Conservation (phyloP, 2,888 invertebrate species). For the Folsomia candida region DNA sequence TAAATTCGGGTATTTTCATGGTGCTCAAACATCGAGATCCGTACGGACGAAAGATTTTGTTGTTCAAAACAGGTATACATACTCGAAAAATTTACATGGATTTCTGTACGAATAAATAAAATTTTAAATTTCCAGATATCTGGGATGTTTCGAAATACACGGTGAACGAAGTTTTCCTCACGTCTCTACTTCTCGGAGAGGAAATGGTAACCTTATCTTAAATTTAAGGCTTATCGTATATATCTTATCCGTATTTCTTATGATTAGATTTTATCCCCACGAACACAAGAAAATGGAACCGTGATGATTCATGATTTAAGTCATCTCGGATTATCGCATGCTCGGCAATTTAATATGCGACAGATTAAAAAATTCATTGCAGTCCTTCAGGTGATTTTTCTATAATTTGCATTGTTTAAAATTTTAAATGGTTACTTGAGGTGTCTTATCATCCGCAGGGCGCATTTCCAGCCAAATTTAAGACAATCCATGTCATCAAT, state of each 20-base stretch:
- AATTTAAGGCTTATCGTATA: no score
- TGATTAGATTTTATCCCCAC: constrained; percentile 28
- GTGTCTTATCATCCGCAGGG: constrained; percentile 22
- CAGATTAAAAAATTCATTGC: constrained; percentile 34
- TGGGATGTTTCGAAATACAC: constrained; percentile 26
- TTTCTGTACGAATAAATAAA: no score
- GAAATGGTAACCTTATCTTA: no score
- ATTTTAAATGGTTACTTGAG: not conserved
- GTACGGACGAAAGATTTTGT: constrained; percentile 27
- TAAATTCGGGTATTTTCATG: constrained; percentile 27
- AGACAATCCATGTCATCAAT: constrained; percentile 33
- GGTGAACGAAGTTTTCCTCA: constrained; percentile 29
- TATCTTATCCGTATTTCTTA: no score
- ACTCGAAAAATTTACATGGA: no score
- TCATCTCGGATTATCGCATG: constrained; percentile 26
- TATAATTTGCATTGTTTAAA: no score
- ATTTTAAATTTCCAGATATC: constrained; percentile 19
- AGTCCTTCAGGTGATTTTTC: constrained; percentile 28
- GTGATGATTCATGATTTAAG: constrained; percentile 33
- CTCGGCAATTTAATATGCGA: constrained; percentile 27
- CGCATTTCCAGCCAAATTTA: constrained; percentile 35
- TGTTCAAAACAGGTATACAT: constrained; percentile 31
- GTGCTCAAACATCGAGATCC: constrained; percentile 31
- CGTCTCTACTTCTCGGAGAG: constrained; percentile 30
- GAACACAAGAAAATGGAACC: constrained; percentile 35